Evolutionary conservation across 2,888 invertebrate genomes (phyloP), one percentile per base, ranked within the genome.

Genomic region (Mactromeris polynyma): DNA sequence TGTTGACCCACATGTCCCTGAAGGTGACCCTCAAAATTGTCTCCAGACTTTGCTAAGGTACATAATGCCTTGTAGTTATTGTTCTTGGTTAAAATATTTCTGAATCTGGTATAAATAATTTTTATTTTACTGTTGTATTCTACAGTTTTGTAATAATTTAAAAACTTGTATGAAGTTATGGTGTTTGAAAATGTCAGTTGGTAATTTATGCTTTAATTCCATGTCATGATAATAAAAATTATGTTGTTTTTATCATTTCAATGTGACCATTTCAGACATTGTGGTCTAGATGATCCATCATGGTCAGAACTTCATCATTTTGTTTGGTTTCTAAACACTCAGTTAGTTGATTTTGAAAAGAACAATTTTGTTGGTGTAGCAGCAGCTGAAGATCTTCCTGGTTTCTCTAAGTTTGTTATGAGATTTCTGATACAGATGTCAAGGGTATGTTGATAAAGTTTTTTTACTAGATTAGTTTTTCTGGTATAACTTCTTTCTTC

Each of bases 241-340:
- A n/a, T n/a, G n/a, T n/a, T n/a, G n/a, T n/a, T n/a, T n/a, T n/a
- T n/a, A n/a, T n/a, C n/a, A n/a, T n/a, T n/a, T n/a, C 17, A 54
- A 54, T 19, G 4, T 3, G 4, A 9, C 9, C 3, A 9, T 87
- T 79, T 64, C 77, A 81, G 84, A 46, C 85, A 86, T 81, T 87
- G 85, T 87, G 86, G 87, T 3, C 42, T 89, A 11, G 40, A 87
- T 17, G 85, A 89, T 80, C 89, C 89, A 69, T 87, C 89, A 11
- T 91, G 91, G 91, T 85, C 89, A n/a, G 89, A 89, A 54, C 81
- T 89, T 26, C 84, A 89, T 77, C 89, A 89, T 79, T 89, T 89
- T 89, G 89, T 89, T 9, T 90, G 91, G 86, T 96, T 96, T 86
- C 93, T 96, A 21, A 94, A 95, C 91, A 92, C 93, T 11, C 96